A percentile compares a stretch with the other conserved stretches of the same genome.
Conservation (phyloP, 2,888 invertebrate species). For the Lasioglossum pauxillum region DNA sequence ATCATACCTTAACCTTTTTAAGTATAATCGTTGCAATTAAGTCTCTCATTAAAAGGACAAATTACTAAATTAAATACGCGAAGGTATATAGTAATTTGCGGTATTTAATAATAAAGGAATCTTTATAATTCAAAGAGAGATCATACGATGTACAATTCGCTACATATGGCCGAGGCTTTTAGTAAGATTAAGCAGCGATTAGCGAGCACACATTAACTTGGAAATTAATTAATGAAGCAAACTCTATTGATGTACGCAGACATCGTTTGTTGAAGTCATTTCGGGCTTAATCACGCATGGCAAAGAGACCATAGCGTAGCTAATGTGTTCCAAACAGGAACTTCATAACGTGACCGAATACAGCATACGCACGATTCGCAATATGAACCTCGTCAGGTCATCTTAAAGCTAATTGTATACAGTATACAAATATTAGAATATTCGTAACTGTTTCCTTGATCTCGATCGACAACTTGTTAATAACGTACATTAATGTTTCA, state of each 20-base stretch:
- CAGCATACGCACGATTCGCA: conserved; percentile 2
- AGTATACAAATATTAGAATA: no score
- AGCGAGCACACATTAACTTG: conserved; percentile 46
- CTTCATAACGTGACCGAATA: conserved; percentile 14
- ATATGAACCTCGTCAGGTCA: conserved; percentile 21
- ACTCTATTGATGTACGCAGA: conserved; percentile 15
- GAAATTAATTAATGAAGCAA: conserved; percentile 62
- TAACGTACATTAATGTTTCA: no score
- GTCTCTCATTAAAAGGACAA: not conserved
- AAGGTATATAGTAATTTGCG: not conserved
- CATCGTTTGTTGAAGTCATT: conserved; percentile 18
- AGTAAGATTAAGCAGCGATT: conserved; percentile 50
- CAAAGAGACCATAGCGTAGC: conserved; percentile 21
- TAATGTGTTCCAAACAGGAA: conserved; percentile 25
- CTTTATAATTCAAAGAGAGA: not conserved
- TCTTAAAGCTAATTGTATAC: no score
- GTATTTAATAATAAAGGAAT: not conserved
- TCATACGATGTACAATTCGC: not conserved
- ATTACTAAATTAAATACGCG: not conserved
- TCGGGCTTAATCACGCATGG: conserved; percentile 38
- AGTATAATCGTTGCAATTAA: not conserved
- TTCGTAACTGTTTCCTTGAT: no score
- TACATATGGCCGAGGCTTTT: conserved; percentile 31
- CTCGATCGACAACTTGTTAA: no score
- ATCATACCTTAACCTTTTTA: not conserved